phyloP scores from a whole-genome alignment of 2,888 invertebrate genomes.

The Trachelus troglodyta region DNA sequence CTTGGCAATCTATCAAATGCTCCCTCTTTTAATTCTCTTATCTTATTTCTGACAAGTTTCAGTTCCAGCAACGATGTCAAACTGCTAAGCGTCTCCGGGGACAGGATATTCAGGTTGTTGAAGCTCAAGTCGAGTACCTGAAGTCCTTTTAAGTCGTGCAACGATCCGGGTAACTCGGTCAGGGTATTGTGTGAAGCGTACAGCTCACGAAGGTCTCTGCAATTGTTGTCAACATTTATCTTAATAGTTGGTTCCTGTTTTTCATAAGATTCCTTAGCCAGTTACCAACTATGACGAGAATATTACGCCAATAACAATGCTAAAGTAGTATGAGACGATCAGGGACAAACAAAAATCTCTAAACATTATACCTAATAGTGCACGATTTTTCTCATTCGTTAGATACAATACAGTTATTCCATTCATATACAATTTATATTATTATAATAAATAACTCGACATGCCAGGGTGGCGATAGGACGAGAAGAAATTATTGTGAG shows the following conservation, averaged over 20 bases:
- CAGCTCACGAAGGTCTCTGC: conserved; percentile 77
- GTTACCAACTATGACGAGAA: neutral
- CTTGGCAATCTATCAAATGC: conserved; percentile 79
- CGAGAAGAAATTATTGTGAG: conserved; percentile 45
- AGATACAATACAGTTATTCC: neutral
- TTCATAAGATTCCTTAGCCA: neutral
- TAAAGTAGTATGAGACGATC: neutral
- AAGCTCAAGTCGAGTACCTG: conserved; percentile 81
- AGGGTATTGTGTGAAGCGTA: conserved; percentile 84
- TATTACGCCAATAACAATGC: neutral
- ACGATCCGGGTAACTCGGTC: conserved; percentile 76
- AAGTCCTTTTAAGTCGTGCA: conserved; percentile 77
- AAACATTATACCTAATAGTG: neutral
- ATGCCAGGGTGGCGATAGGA: conserved; percentile 42
- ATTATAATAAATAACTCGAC: conserved; percentile 26
- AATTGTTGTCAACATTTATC: conserved; percentile 53
- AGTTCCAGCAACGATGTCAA: conserved; percentile 78
- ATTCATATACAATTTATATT: neutral
- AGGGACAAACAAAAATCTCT: neutral
- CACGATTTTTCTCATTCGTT: neutral
- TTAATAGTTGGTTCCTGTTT: neutral
- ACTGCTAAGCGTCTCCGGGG: conserved; percentile 77
- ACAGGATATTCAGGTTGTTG: conserved; percentile 79
- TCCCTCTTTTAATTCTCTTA: conserved; percentile 77
- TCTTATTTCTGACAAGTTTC: conserved; percentile 80